Base-by-base conservation (phyloP, 2,113 vertebrate genomes). In the Athene noctua region DNA sequence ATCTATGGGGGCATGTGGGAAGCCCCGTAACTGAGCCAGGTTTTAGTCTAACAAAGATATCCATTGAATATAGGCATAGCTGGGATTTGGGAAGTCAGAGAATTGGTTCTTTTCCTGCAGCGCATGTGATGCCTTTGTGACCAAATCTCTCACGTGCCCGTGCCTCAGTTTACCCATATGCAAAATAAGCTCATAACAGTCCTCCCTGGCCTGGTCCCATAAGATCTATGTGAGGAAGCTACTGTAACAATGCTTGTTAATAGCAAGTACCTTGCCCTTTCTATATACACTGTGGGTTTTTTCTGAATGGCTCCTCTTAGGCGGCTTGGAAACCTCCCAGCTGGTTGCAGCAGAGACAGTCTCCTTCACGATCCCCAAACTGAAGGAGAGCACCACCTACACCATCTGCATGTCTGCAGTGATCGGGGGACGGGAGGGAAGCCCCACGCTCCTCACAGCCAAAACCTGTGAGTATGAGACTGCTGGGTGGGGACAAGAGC, bases 331-430 rank as follows among this genome's bases (percentile, higher is more conserved):
- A 95, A 98, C 97, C 83, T 98, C 97, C 78, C 96, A 94, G 25
- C 65, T 98, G 22, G 63, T 99, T 29, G 84, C 98, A 5, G 98
- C 97, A 10, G 94, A 97, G 27, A 90, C 95, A 9, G 93, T 93
- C 23, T 97, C 96, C 44, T 98, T 98, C 90, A 96, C 92, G 0
- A 98, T 99, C 65, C 77, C 83, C 44, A 97, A 95, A 23, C 98
- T 99, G 90, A 98, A 83, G 85, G 98, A 97, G 84, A 98, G 97
- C 91, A 97, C 98, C 14, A 97, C 97, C 54, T 99, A 99, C 90
- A 98, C 98, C 95, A 98, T 99, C 92, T 97, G 98, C 61, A 80
- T 99, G 78, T 98, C 98, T 10, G 95, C 98, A 4, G 15, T 98
- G 91, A 88, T 97, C 13, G 94, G 95, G 49, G 94, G 68, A 8